Conservation (phyloP, 2,113 vertebrate species). For the Ammodytes marinus region DNA sequence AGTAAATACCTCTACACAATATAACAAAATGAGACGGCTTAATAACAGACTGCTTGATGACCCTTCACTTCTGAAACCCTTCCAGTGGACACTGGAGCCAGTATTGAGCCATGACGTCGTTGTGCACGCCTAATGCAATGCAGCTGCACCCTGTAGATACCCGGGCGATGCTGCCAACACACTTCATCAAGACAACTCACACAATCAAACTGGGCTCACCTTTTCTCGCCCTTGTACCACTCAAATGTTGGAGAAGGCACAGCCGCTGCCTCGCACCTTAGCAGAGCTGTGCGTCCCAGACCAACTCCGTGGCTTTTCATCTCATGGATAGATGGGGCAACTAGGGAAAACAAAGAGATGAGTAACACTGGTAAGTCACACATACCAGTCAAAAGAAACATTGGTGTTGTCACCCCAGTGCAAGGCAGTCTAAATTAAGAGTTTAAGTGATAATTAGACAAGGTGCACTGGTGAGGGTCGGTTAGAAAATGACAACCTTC, state of each 20-base stretch:
- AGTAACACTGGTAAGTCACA: background rate
- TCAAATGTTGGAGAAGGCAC: constrained; percentile 93
- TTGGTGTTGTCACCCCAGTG: background rate
- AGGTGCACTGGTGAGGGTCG: background rate
- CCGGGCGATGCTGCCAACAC: background rate
- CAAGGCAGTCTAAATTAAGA: background rate
- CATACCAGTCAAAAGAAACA: background rate
- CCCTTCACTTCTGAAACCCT: background rate
- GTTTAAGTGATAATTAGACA: background rate
- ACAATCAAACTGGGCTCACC: constrained; percentile 85
- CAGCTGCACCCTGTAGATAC: background rate
- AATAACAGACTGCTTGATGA: background rate
- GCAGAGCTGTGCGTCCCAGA: constrained; percentile 91
- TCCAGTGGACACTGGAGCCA: background rate
- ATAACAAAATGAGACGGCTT: background rate
- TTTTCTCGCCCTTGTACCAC: constrained; percentile 98
- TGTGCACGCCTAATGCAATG: background rate
- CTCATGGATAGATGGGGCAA: constrained; percentile 96
- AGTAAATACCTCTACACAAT: background rate
- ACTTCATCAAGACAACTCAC: background rate
- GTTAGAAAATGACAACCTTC: constrained; percentile 21
- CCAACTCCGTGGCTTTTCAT: constrained; percentile 92
- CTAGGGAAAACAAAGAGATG: constrained; percentile 77
- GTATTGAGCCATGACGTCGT: background rate
- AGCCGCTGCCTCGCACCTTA: constrained; percentile 95